A percentile compares a stretch with the other conserved stretches of the same genome.
These are phyloP conservation scores for Sylvilagus floridanus DNA, from an alignment of 2,797 vertebrate genomes.

Conservation along the genomic window DNA sequence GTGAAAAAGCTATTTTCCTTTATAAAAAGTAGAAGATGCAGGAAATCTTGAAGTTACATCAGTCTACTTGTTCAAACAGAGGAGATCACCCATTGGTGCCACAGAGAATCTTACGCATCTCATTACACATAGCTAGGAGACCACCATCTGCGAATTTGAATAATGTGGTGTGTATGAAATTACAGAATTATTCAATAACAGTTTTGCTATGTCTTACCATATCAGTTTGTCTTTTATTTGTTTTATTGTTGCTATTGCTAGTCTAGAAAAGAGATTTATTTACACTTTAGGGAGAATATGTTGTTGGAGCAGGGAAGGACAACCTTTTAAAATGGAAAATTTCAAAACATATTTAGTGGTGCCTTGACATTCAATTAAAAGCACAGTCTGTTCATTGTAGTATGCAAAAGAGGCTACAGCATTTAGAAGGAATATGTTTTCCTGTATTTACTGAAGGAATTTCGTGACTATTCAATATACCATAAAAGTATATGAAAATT, in stretches of 20 bases:
- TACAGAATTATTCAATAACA: slow-evolving; percentile 60
- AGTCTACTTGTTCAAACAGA: slow-evolving; percentile 36
- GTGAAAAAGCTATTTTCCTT: background rate
- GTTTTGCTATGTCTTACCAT: slow-evolving; percentile 1
- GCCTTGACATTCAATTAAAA: background rate
- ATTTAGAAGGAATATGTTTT: background rate
- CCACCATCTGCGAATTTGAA: slow-evolving; percentile 62
- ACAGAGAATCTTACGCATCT: slow-evolving; percentile 67
- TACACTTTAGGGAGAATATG: background rate
- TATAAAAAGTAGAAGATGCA: slow-evolving; percentile 34
- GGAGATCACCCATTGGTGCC: slow-evolving; percentile 62
- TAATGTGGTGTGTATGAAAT: slow-evolving; percentile 17
- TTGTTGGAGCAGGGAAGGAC: background rate
- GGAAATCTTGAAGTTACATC: slow-evolving; percentile 50
- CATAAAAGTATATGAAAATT: background rate
- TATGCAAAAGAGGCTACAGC: background rate
- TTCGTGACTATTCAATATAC: background rate
- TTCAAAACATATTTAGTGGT: background rate
- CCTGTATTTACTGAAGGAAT: background rate
- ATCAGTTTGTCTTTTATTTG: background rate
- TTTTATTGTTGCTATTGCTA: background rate
- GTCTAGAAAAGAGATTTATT: slow-evolving; percentile 19
- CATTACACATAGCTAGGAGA: slow-evolving; percentile 58
- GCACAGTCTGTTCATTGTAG: background rate
- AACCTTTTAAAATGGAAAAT: background rate